phyloP scores from a whole-genome alignment of 2,113 vertebrate genomes.

The Tauraco erythrolophus region DNA sequence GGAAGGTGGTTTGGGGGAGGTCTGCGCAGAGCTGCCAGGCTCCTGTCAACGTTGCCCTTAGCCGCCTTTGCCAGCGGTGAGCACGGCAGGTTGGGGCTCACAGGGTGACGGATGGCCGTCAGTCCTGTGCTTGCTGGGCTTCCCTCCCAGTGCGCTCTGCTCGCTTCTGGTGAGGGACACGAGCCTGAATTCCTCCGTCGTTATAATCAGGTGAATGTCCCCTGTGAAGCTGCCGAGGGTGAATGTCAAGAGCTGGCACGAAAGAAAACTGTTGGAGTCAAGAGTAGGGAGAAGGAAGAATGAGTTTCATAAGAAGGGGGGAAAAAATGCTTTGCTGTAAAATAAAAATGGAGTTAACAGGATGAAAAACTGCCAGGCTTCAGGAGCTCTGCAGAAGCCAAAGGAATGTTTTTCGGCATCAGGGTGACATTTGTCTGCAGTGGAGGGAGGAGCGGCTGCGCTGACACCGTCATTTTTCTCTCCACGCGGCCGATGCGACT shows the following conservation, averaged over 20 bases:
- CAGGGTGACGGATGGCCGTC: accelerated
- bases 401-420: not conserved
- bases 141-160: no score
- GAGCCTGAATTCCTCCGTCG: accelerated
- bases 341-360: not conserved
- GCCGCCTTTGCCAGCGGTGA: not conserved
- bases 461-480: not conserved
- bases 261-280: not conserved
- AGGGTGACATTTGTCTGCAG: not conserved
- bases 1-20: not conserved
- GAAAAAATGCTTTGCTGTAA: not conserved
- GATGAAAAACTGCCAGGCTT: not conserved
- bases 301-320: not conserved
- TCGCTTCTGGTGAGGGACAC: no score
- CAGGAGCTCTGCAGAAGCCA: not conserved
- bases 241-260: not conserved
- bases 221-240: not conserved
- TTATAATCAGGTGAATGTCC: not conserved
- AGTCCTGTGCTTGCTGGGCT: no score
- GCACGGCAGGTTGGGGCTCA: accelerated
- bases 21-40: not conserved
- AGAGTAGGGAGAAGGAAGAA: not conserved
- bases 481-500: not conserved
- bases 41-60: not conserved
- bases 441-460: not conserved